These are phyloP conservation scores for Bos indicus DNA, from an alignment of 2,113 vertebrate genomes.

Conservation along the genomic window DNA sequence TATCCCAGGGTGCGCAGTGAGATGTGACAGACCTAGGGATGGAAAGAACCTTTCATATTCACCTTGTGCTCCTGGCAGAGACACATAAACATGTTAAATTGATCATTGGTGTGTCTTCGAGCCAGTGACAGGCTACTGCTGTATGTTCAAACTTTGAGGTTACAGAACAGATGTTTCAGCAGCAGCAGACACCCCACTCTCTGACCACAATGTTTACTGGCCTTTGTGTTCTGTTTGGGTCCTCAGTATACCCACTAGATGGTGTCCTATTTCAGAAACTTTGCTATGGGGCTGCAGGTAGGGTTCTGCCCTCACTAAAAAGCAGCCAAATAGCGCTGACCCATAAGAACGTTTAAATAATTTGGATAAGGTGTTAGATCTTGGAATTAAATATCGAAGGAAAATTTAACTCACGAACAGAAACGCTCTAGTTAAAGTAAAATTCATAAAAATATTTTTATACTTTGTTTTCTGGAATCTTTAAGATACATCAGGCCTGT, in stretches of 20 bases:
- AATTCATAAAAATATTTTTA: constrained; percentile 56
- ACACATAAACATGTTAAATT: too few species aligned
- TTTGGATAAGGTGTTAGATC: not conserved
- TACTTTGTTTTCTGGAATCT: constrained; percentile 69
- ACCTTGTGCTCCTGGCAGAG: not conserved
- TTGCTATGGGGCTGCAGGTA: not conserved
- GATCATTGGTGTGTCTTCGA: not conserved
- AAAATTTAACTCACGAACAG: not conserved
- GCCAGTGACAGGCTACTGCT: not conserved
- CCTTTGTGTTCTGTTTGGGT: not conserved
- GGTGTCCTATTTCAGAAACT: not conserved
- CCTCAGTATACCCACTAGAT: not conserved
- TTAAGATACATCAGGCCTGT: constrained; percentile 48
- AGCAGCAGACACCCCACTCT: not conserved
- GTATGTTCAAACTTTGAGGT: not conserved
- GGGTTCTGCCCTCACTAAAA: not conserved
- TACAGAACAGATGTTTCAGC: not conserved
- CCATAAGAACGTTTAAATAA: not conserved
- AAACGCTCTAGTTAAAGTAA: not conserved
- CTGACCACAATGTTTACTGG: not conserved
- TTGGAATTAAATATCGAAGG: not conserved
- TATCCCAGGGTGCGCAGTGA: not conserved
- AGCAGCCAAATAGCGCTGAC: not conserved
- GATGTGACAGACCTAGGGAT: not conserved
- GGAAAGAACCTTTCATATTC: not conserved